Evolutionary conservation across 2,888 invertebrate species (phyloP).

Genomic region (Escarpia spicata): DNA sequence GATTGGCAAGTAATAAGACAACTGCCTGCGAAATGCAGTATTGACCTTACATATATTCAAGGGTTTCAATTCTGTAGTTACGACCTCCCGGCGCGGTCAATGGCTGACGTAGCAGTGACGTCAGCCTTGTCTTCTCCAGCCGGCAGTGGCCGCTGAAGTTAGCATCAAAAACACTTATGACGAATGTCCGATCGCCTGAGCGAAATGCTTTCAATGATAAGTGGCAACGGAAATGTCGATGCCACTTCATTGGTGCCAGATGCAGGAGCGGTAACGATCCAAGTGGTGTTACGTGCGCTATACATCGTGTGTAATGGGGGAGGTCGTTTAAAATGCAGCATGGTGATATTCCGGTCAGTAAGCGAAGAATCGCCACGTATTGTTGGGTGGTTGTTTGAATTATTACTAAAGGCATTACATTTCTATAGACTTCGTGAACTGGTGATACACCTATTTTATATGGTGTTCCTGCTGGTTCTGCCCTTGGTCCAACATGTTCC

Average conservation of each 20-base stretch:
- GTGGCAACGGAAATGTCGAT: constrained; percentile 10
- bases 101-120: neutral
- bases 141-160: neutral
- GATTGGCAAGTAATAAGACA: too few species aligned
- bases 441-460: too few species aligned
- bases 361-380: neutral
- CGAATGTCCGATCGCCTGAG: neutral
- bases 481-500: too few species aligned
- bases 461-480: too few species aligned
- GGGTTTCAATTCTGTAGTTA: too few species aligned
- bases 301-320: neutral
- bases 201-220: constrained; percentile 3
- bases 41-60: too few species aligned
- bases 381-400: too few species aligned
- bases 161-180: neutral
- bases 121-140: neutral
- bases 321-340: neutral
- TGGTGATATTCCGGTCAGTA: neutral
- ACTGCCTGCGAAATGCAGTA: too few species aligned
- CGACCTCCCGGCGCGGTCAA: neutral
- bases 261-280: neutral
- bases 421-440: too few species aligned
- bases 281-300: neutral
- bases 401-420: too few species aligned
- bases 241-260: neutral